Base-by-base conservation (phyloP, 2,888 invertebrate genomes). In the Marronus borbonicus region DNA sequence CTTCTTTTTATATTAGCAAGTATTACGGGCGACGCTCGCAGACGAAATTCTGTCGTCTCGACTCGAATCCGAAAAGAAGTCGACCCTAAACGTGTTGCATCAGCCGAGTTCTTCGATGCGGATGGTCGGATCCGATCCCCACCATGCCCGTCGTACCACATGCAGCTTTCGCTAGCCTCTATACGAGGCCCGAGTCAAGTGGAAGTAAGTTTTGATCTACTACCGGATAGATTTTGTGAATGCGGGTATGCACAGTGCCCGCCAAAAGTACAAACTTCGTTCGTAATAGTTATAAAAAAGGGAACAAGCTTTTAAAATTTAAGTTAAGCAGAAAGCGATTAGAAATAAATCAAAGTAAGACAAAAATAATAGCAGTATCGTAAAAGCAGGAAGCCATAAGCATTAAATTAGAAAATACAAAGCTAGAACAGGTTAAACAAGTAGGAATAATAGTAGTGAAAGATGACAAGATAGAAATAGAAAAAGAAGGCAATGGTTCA, bases 101-200 rank as follows among this genome's bases (percentile, higher is more conserved):
- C 55, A 58, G 55, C 20, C 55, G 20, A 58, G 55, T 20, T 20
- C 20, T 20, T 58, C 44, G 44, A 58, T 58, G 55, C 24, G 20
- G 39, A 66, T n/a, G 65, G 20, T 31, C 39, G 36, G 24, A 17
- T 17, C 17, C 44, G 4, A 44, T 58, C 68, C 70, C 70, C 62
- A 65, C 60, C 68, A 80, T 77, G 78, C 79, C 72, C 75, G 79
- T 68, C 17, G 62, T 75, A 58, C 68, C 68, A 68, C 68, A 68
- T 68, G 68, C 60, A 68, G 81, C 82, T 80, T 82, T 82, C 82
- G 69, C 76, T 82, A 82, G 78, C 58, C 82, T 82, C 82, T 62
- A n/a, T 76, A n/a, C 78, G 74, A 76, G 82, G 79, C 76, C 31
- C 69, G 36, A n/a, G 31, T 76, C 10, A 65, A 31, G 24, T 36